phyloP scores from a whole-genome alignment of 2,888 invertebrate species.

The Parelbella ahira region DNA sequence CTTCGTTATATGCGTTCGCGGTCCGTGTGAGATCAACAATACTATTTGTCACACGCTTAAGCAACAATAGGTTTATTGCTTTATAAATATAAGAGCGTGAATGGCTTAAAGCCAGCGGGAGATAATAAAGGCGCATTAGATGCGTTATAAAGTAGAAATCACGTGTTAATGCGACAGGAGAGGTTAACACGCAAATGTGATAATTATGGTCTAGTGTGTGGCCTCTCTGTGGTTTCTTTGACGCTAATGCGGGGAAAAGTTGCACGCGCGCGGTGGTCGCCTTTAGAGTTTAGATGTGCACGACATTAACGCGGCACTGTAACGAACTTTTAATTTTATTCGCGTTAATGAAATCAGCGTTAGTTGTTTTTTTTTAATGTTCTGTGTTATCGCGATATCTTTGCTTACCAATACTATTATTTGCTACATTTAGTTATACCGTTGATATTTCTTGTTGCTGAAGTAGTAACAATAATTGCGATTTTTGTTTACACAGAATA shows the following conservation, averaged over 20 bases:
- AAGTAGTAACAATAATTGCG: too few relatives aligned
- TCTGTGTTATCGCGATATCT: too few relatives aligned
- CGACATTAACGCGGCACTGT: too few relatives aligned
- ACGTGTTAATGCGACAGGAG: conserved; percentile 21
- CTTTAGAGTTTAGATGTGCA: too few relatives aligned
- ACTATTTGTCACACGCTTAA: conserved; percentile 22
- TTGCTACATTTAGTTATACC: too few relatives aligned
- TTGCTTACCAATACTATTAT: too few relatives aligned
- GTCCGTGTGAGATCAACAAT: conserved; percentile 20
- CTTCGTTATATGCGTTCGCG: conserved; percentile 9
- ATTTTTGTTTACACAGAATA: too few relatives aligned
- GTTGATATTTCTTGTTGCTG: too few relatives aligned
- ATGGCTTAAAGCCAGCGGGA: conserved; percentile 7
- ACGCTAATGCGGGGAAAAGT: conserved; percentile 16
- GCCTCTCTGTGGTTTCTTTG: conserved; percentile 22
- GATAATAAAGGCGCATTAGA: conserved; percentile 13
- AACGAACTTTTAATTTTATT: too few relatives aligned
- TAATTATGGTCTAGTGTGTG: conserved; percentile 25
- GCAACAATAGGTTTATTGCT: too few relatives aligned
- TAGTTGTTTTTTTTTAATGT: too few relatives aligned
- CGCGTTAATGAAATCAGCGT: too few relatives aligned
- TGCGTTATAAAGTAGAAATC: conserved; percentile 24
- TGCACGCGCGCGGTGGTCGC: conserved; percentile 16
- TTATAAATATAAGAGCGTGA: conserved; percentile 12
- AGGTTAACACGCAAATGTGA: conserved; percentile 23